A percentile compares a stretch with the other conserved stretches of the same genome.
phyloP scores from a whole-genome alignment of 2,113 vertebrate genomes.

The Atherinomorus stipes region DNA sequence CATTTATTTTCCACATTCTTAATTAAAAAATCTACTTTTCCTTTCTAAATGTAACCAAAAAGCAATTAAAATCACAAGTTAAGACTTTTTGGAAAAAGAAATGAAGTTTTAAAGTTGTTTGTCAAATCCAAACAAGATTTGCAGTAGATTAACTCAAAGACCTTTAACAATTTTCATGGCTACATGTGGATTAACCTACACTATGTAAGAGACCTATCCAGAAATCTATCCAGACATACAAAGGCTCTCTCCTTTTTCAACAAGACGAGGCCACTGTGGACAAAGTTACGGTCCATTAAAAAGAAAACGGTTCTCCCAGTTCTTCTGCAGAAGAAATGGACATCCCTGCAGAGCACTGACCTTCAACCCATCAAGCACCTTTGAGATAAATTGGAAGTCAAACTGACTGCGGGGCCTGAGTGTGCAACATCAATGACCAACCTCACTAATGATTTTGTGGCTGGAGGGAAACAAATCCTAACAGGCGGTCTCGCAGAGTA shows the following conservation, averaged over 20 bases:
- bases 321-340: background rate
- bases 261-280: background rate
- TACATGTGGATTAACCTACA: background rate
- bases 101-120: too few relatives aligned
- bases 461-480: background rate
- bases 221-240: slow-evolving; percentile 1
- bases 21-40: too few relatives aligned
- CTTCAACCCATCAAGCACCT: slow-evolving; percentile 29
- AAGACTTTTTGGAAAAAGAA: too few relatives aligned
- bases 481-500: background rate
- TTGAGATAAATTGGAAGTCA: slow-evolving; percentile 8
- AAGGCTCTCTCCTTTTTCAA: slow-evolving; percentile 2
- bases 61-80: too few relatives aligned
- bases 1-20: too few relatives aligned
- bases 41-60: too few relatives aligned
- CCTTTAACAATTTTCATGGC: background rate
- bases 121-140: too few relatives aligned
- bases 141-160: too few relatives aligned
- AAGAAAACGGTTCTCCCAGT: slow-evolving; percentile 12
- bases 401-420: slow-evolving; percentile 15
- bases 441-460: background rate
- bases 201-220: background rate
- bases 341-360: slow-evolving; percentile 6
- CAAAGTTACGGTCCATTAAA: slow-evolving; percentile 24
- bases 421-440: slow-evolving; percentile 1